Conservation (phyloP, 2,113 vertebrate species). For the Rhynchopsitta pachyrhyncha region DNA sequence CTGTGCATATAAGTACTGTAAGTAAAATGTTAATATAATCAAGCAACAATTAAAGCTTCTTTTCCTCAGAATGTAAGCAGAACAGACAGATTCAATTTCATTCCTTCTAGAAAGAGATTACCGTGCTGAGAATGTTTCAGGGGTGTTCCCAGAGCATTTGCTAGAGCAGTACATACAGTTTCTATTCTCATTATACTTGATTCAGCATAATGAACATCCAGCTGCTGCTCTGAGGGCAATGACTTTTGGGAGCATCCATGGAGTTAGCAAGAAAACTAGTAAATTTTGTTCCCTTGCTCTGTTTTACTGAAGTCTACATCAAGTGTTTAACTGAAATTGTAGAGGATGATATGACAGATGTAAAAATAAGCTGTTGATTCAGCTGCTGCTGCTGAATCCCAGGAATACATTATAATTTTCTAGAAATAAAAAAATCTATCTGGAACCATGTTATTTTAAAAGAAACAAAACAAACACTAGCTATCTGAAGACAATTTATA, state of each 20-base stretch:
- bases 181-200: slow-evolving; percentile 5
- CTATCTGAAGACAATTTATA: background rate
- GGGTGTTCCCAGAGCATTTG: background rate
- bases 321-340: background rate
- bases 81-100: background rate
- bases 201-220: slow-evolving; percentile 40
- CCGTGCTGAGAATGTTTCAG: background rate
- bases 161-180: background rate
- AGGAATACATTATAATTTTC: background rate
- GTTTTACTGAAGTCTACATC: background rate
- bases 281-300: background rate
- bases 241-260: background rate
- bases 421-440: background rate
- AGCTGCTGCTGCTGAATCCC: background rate
- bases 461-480: background rate
- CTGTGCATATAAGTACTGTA: background rate
- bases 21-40: background rate
- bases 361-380: background rate
- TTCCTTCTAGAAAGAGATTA: background rate
- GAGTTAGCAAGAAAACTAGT: background rate
- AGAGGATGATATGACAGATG: background rate
- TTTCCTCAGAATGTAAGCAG: background rate
- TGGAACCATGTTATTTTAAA: background rate
- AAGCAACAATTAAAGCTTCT: background rate
- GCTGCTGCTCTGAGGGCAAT: background rate